Percentiles rank a stretch among this genome's conserved stretches.
phyloP scores from a whole-genome alignment of 2,113 vertebrate genomes.

The Nyctereutes procyonoides region DNA sequence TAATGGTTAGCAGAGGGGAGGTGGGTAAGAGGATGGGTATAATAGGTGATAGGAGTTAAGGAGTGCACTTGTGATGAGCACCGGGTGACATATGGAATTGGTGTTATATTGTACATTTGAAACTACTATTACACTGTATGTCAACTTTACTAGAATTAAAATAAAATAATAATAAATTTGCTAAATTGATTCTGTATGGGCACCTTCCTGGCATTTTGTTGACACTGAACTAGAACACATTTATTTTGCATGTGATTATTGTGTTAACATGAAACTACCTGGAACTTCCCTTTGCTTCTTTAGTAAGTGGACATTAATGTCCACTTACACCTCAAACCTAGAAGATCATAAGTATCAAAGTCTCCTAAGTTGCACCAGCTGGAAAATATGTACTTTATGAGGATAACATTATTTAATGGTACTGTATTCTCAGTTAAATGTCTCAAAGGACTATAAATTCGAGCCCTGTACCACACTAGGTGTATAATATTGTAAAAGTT shows the following conservation, averaged over 20 bases:
- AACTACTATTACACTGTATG: background rate
- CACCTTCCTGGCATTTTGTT: slow-evolving; percentile 65
- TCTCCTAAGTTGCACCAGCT: slow-evolving; percentile 73
- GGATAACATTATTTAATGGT: slow-evolving; percentile 79
- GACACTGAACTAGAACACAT: slow-evolving; percentile 72
- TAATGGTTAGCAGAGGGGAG: background rate
- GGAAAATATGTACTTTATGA: slow-evolving; percentile 77
- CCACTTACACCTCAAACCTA: slow-evolving; percentile 73
- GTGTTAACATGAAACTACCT: slow-evolving; percentile 68
- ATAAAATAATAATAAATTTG: slow-evolving; percentile 45
- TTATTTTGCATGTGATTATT: slow-evolving; percentile 68
- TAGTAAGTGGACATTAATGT: slow-evolving; percentile 72
- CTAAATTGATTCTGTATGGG: slow-evolving; percentile 63
- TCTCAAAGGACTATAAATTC: slow-evolving; percentile 77
- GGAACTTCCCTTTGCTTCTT: slow-evolving; percentile 71
- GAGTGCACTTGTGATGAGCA: background rate
- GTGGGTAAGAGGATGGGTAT: background rate
- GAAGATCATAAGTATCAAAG: slow-evolving; percentile 82
- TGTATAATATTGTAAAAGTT: slow-evolving; percentile 66
- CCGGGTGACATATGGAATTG: background rate
- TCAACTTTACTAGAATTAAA: background rate
- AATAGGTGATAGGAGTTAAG: background rate
- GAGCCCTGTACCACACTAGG: background rate
- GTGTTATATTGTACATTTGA: background rate
- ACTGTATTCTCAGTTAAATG: slow-evolving; percentile 71